phyloP scores from a whole-genome alignment of 2,888 invertebrate genomes.

The Itoplectis maculator region DNA sequence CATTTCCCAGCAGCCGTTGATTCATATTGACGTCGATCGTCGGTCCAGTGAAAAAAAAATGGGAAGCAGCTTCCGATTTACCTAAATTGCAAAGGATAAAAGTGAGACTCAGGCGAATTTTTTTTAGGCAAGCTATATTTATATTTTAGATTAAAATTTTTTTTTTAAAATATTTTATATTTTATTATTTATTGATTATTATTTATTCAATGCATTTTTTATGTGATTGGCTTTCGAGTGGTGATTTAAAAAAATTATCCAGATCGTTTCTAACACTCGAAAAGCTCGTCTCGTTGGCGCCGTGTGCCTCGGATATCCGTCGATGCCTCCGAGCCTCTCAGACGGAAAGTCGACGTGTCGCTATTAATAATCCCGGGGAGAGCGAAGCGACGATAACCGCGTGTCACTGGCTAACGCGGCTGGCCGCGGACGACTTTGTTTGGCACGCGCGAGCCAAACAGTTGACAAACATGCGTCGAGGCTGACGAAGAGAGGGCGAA shows the following conservation, averaged over 20 bases:
- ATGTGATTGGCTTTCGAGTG: conserved; percentile 39
- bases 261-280: conserved; percentile 40
- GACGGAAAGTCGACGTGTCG: conserved; percentile 69
- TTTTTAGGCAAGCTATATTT: no score
- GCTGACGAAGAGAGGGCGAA: conserved; percentile 33
- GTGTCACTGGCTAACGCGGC: conserved; percentile 69
- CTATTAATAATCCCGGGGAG: conserved; percentile 76
- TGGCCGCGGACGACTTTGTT: conserved; percentile 79
- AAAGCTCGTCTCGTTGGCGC: conserved; percentile 62
- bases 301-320: conserved; percentile 65
- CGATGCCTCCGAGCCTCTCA: conserved; percentile 57
- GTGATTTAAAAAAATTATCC: conserved; percentile 48
- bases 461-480: conserved; percentile 80
- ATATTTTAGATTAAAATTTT: background rate
- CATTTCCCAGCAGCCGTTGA: conserved; percentile 13
- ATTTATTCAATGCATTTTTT: conserved; percentile 22
- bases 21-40: background rate
- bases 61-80: background rate
- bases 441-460: conserved; percentile 75
- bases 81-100: conserved; percentile 5
- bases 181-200: no score
- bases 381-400: conserved; percentile 70
- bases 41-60: background rate
- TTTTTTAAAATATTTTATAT: background rate
- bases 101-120: no score